Conservation (phyloP, 2,888 invertebrate genomes). For the Drosophila mimica region DNA sequence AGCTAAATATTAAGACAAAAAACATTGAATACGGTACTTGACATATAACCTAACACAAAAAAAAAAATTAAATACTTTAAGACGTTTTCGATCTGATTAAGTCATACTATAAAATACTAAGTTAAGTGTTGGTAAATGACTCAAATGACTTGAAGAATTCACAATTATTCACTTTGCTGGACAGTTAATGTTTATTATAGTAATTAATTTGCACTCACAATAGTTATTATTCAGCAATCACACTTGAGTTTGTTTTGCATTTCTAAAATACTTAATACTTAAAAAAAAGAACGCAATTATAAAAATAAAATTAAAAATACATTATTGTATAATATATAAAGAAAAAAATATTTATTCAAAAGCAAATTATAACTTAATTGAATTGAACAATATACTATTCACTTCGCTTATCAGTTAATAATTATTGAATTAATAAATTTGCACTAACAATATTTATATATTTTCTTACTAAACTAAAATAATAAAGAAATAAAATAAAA, state of each 20-base stretch:
- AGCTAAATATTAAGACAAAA: neutral
- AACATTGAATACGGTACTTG: too few species aligned
- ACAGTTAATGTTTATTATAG: neutral
- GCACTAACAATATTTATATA: neutral
- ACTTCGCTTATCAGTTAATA: neutral
- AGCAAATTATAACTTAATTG: neutral
- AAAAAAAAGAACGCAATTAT: too few species aligned
- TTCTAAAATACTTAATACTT: too few species aligned
- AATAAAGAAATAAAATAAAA: neutral
- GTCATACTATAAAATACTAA: neutral
- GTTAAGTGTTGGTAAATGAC: rapidly evolving
- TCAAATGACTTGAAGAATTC: too few species aligned
- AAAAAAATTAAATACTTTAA: neutral
- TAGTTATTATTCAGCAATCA: neutral
- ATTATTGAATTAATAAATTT: neutral
- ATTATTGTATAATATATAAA: too few species aligned
- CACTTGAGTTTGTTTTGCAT: too few species aligned
- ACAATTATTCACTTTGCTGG: too few species aligned
- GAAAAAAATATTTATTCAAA: too few species aligned
- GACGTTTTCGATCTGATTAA: neutral
- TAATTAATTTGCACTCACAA: neutral
- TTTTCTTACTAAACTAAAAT: neutral
- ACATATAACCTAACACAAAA: too few species aligned
- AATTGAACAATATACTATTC: neutral
- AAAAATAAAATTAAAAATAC: too few species aligned